Conservation (phyloP, 2,888 invertebrate species). For the Nephrotoma guestfalica region DNA sequence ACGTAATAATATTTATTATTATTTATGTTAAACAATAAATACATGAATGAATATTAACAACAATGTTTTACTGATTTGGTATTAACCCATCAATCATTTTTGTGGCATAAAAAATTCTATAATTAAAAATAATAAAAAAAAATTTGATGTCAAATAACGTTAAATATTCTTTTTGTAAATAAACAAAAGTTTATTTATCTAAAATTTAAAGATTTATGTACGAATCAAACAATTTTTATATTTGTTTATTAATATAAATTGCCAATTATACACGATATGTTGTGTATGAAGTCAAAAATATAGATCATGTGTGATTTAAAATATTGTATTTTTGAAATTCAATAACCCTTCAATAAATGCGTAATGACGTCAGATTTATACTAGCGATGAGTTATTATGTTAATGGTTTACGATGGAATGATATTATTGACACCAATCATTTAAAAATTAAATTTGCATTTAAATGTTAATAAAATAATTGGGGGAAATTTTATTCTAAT, state of each 20-base stretch:
- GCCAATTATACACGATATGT: neutral
- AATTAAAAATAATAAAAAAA: neutral
- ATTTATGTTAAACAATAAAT: neutral
- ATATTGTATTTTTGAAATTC: neutral
- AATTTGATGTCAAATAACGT: neutral
- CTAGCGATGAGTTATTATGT: neutral
- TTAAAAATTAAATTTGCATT: neutral
- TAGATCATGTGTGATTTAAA: neutral
- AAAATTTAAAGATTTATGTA: neutral
- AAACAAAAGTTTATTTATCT: neutral
- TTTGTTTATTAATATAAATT: neutral
- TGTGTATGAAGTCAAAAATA: neutral
- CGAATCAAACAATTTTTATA: neutral
- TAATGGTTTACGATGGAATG: neutral
- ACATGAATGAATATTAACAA: neutral
- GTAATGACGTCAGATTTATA: neutral
- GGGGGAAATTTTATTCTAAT: neutral
- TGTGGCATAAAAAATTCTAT: neutral
- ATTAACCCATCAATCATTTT: neutral
- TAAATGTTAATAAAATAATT: neutral
- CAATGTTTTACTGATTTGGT: neutral
- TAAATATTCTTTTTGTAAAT: neutral
- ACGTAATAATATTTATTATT: neutral
- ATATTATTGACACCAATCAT: neutral
- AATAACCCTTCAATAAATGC: neutral